These are phyloP conservation scores for Periophthalmus modestus DNA, from an alignment of 2,113 vertebrate genomes.

Conservation along the genomic window DNA sequence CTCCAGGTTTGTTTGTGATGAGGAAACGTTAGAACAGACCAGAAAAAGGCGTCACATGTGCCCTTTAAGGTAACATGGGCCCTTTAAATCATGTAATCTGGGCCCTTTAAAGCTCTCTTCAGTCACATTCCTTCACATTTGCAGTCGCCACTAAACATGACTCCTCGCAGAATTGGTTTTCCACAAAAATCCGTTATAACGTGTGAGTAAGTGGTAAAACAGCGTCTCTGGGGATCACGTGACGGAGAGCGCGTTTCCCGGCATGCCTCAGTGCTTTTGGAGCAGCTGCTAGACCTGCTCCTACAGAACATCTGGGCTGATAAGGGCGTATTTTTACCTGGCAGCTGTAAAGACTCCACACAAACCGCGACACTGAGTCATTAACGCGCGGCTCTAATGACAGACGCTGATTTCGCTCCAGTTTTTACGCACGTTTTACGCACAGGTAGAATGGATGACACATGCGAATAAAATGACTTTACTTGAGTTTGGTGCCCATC, in stretches of 20 bases:
- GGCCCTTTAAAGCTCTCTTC: too few species aligned
- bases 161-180: neutral
- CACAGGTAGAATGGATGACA: neutral
- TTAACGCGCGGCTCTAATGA: neutral
- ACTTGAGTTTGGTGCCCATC: neutral
- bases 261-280: neutral
- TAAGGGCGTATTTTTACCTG: neutral
- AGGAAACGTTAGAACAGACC: too few species aligned
- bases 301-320: slow-evolving; percentile 13
- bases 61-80: too few species aligned
- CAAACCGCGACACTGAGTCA: neutral
- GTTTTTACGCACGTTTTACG: too few species aligned
- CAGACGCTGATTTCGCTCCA: too few species aligned
- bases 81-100: too few species aligned
- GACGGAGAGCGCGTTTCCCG: neutral
- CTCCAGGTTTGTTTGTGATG: too few species aligned
- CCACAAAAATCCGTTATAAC: neutral
- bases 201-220: neutral
- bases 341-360: neutral
- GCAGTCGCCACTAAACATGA: neutral
- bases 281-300: slow-evolving; percentile 12
- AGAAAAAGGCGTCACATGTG: too few species aligned
- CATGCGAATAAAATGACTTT: slow-evolving; percentile 2
- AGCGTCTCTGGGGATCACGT: neutral
- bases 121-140: neutral